These are phyloP conservation scores for Galleria mellonella DNA, from an alignment of 1,140 invertebrate species.

Conservation along the genomic window DNA sequence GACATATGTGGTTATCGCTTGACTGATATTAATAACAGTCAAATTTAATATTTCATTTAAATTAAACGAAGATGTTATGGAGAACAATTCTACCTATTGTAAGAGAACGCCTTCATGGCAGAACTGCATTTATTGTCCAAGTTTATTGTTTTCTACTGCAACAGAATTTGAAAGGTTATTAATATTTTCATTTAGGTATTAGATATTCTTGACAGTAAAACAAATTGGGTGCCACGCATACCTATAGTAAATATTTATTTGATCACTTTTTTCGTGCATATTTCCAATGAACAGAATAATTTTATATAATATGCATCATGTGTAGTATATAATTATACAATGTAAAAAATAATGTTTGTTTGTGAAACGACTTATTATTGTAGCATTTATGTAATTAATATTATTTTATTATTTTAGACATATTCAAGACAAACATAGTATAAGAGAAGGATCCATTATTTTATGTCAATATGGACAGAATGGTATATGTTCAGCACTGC, in stretches of 20 bases:
- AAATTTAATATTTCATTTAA: constrained; percentile 6
- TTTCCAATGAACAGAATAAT: no score
- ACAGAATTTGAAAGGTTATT: constrained; percentile 73
- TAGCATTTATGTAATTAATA: background rate
- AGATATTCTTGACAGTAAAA: no score
- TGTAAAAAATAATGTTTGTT: no score
- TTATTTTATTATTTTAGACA: constrained; percentile 76
- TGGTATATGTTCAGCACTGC: constrained; percentile 88
- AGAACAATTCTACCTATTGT: constrained; percentile 42
- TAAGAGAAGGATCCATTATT: constrained; percentile 90
- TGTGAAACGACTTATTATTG: no score
- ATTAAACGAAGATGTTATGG: constrained; percentile 63
- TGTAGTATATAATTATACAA: no score
- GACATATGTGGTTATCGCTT: no score
- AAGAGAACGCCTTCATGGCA: constrained; percentile 69
- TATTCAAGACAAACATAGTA: constrained; percentile 87
- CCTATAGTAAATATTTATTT: no score
- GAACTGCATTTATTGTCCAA: constrained; percentile 75
- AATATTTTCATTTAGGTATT: background rate
- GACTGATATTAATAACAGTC: constrained; percentile 21
- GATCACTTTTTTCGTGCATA: no score
- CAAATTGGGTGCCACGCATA: no score
- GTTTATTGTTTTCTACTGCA: constrained; percentile 67
- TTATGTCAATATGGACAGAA: constrained; percentile 93
- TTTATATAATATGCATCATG: no score